Percentiles rank a stretch among this genome's conserved stretches.
phyloP scores from a whole-genome alignment of 2,113 vertebrate genomes.

The Cebus imitator region DNA sequence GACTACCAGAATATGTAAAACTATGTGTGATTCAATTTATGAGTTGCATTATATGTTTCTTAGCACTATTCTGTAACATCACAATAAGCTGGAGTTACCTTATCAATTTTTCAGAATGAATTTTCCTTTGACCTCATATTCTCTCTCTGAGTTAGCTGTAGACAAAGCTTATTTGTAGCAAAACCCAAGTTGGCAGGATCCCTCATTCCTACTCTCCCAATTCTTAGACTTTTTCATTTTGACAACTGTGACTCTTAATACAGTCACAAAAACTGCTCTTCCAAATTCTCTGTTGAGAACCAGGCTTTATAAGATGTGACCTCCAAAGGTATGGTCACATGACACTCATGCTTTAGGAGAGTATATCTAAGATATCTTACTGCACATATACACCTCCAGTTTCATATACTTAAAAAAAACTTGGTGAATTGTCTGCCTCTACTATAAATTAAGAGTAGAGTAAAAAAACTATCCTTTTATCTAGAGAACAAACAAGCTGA shows the following conservation, averaged over 20 bases:
- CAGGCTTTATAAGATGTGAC: neutral
- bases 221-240: neutral
- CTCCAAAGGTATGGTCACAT: neutral
- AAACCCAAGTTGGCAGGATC: neutral
- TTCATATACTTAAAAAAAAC: neutral
- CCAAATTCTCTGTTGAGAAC: neutral
- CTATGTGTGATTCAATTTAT: neutral
- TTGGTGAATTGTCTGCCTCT: neutral
- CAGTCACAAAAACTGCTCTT: neutral
- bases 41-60: neutral
- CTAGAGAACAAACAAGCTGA: neutral
- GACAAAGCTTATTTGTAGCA: neutral
- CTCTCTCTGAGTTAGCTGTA: neutral
- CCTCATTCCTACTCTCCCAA: neutral
- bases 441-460: neutral
- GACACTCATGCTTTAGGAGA: neutral
- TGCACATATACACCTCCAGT: neutral
- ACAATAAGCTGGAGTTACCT: neutral
- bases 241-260: neutral
- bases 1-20: neutral
- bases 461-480: neutral
- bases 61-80: neutral
- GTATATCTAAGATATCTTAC: neutral
- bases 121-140: neutral
- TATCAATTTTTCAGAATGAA: neutral